A percentile compares a stretch with the other conserved stretches of the same genome.
Evolutionary conservation across 2,797 vertebrate genomes (phyloP).

Genomic region (Scomberomorus guttatus): DNA sequence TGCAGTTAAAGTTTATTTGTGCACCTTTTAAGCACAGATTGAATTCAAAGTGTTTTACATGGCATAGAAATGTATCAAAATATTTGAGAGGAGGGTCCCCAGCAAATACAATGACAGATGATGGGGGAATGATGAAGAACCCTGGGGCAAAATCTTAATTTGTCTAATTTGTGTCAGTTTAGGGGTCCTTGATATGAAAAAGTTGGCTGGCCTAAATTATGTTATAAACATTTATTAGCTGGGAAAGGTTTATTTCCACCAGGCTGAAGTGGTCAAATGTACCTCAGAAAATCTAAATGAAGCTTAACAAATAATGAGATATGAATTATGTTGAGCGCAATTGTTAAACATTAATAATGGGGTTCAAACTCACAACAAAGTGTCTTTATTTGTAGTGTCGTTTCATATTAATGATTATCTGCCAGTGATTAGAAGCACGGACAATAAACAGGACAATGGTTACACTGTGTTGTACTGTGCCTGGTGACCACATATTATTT

Average conservation of each 20-base stretch:
- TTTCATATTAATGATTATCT: background rate
- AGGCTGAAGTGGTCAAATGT: background rate
- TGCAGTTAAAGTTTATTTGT: background rate
- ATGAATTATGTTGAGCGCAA: background rate
- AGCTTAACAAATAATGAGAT: background rate
- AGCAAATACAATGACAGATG: too few species aligned
- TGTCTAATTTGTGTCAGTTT: too few species aligned
- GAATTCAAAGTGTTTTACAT: background rate
- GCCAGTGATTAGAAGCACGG: background rate
- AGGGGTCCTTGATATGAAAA: too few species aligned
- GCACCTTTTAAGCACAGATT: background rate
- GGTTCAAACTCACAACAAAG: too few species aligned
- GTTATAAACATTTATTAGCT: too few species aligned
- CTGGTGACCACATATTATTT: slow-evolving; percentile 27
- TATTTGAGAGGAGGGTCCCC: background rate
- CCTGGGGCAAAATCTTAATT: too few species aligned
- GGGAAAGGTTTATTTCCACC: background rate
- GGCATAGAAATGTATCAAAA: background rate
- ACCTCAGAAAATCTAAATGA: background rate
- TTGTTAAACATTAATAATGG: background rate
- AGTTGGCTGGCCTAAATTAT: too few species aligned
- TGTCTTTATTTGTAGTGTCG: background rate
- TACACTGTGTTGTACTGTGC: background rate
- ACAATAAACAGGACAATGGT: too few species aligned
- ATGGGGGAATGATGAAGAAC: too few species aligned